These are phyloP conservation scores for Ibycter americanus DNA, from an alignment of 2,797 vertebrate genomes.

Conservation along the genomic window DNA sequence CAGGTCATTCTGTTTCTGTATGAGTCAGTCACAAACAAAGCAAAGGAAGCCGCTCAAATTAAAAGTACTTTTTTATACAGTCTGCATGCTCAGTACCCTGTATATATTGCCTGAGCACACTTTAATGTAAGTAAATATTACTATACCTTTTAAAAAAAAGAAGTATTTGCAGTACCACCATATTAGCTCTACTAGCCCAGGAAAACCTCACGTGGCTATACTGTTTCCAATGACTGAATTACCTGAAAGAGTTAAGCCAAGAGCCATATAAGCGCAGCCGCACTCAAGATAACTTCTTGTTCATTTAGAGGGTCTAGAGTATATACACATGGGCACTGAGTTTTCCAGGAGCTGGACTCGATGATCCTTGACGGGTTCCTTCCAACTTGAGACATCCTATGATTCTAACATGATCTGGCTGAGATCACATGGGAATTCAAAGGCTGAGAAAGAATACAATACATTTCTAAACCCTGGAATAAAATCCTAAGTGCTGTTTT, in stretches of 20 bases:
- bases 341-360: neutral
- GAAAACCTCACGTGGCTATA: neutral
- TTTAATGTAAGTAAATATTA: neutral
- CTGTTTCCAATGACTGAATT: neutral
- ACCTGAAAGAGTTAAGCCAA: neutral
- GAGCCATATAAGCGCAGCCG: neutral
- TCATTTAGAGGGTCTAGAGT: neutral
- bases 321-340: neutral
- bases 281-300: neutral
- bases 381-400: neutral
- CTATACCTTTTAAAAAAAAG: neutral
- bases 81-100: neutral
- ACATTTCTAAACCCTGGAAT: neutral
- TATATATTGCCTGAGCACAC: neutral
- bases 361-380: neutral
- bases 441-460: neutral
- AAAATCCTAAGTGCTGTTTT: neutral
- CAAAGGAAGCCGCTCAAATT: neutral
- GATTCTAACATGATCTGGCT: neutral
- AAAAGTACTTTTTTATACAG: neutral
- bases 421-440: neutral
- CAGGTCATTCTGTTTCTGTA: neutral
- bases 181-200: neutral
- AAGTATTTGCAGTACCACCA: neutral
- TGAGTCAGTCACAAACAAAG: neutral